Evolutionary conservation across 1,140 invertebrate species (phyloP), one percentile per base, ranked within the genome.

Genomic region (Parapsyche elsis): DNA sequence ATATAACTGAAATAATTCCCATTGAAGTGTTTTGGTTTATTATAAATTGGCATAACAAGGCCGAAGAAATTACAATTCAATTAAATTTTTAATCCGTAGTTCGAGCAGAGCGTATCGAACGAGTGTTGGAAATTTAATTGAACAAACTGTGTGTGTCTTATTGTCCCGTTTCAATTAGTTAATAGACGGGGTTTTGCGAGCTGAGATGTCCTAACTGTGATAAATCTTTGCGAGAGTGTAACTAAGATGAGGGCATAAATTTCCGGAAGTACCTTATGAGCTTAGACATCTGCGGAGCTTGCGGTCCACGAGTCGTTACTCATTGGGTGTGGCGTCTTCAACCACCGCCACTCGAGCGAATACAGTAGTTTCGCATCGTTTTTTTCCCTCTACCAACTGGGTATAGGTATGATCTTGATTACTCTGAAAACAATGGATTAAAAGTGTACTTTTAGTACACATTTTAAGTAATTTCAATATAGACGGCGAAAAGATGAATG

Each of bases 211-310:
- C 44, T 75, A 75, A 71, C 26, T 49, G 45, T 71, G 76, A 67
- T 78, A 78, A 78, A 78, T 78, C 61, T 70, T 71, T 78, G 30
- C 59, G 9, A n/a, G 14, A 12, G 61, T 71, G 67, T 45, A 53
- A 78, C 45, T 78, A 71, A 78, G 76, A 78, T 78, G 76, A 70
- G 67, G 76, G 49, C 61, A 78, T 78, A 78, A 78, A 78, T 78
- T 71, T 78, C 64, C 30, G 26, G 38, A 49, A 26, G 76, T 71
- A 53, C 46, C 76, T 78, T 78, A 78, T 78, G 76, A 70, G 76
- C 76, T 78, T 67, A 78, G 67, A 71, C 59, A 71, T 53, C 61
- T 78, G 67, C 59, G 45, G 53, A 59, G 61, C 44, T 78, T 49
- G 76, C 67, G 76, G 76, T 71, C 24, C 67, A 26, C 61, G 45